Percentiles rank a stretch among this genome's conserved stretches.
Conservation (phyloP, 2,113 vertebrate genomes). For the Camelus bactrianus region DNA sequence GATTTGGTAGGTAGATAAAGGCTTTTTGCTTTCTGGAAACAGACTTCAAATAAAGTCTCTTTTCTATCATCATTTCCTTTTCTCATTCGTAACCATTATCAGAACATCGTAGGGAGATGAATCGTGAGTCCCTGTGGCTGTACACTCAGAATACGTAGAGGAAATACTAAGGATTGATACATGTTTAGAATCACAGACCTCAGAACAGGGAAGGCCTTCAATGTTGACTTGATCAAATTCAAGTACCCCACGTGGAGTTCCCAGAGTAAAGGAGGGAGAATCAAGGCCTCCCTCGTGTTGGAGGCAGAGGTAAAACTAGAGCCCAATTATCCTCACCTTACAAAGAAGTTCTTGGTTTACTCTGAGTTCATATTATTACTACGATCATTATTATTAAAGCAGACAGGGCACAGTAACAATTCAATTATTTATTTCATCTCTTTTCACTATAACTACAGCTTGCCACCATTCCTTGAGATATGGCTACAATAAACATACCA, state of each 20-base stretch:
- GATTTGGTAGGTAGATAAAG: not conserved
- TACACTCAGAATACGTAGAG: not conserved
- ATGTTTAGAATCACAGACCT: not conserved
- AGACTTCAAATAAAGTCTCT: not conserved
- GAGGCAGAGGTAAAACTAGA: not conserved
- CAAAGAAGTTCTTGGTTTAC: not conserved
- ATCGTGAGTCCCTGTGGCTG: not conserved
- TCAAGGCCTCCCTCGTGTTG: not conserved
- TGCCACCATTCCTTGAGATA: not conserved
- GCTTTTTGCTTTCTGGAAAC: not conserved
- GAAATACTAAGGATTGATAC: not conserved
- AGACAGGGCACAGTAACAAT: not conserved
- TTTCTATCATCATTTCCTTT: not conserved
- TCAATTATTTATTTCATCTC: not conserved
- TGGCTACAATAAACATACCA: not conserved
- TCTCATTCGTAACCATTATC: not conserved
- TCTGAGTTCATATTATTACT: not conserved
- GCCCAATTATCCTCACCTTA: not conserved
- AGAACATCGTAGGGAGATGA: not conserved
- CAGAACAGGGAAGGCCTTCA: not conserved
- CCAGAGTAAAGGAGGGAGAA: not conserved
- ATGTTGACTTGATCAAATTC: not conserved
- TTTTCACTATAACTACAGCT: not conserved
- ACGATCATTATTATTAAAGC: not conserved
- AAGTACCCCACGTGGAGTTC: not conserved